Conservation (phyloP, 2,797 vertebrate species). For the Tokudaia tokunoshimensis region DNA sequence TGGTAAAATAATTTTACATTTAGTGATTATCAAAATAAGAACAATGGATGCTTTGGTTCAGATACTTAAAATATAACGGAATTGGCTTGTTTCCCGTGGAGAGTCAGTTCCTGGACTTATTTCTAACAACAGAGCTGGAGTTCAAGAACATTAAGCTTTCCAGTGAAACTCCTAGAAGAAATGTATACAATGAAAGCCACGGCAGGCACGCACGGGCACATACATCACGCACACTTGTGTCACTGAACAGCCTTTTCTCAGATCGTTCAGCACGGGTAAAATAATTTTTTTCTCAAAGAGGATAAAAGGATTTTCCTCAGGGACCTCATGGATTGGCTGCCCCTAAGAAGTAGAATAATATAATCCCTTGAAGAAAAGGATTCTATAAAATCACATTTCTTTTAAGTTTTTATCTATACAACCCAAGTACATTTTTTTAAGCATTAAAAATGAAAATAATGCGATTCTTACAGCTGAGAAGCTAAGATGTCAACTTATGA, state of each 20-base stretch:
- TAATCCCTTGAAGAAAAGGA: background rate
- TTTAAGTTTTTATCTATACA: constrained; percentile 4
- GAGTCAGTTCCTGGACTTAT: background rate
- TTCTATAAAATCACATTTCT: background rate
- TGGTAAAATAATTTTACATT: constrained; percentile 5
- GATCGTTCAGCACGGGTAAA: background rate
- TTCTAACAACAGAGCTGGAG: background rate
- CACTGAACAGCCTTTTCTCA: background rate
- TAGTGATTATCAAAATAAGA: background rate
- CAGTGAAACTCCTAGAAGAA: constrained; percentile 59
- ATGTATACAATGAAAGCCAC: constrained; percentile 1
- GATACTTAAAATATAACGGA: constrained; percentile 36
- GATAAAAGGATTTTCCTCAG: background rate
- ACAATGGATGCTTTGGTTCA: background rate
- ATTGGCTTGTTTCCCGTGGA: background rate
- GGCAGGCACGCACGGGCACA: background rate
- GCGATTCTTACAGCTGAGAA: background rate
- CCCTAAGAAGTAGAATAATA: constrained; percentile 26
- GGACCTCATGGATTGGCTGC: background rate
- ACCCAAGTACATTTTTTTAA: background rate
- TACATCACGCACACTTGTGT: background rate
- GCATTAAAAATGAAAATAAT: constrained; percentile 20
- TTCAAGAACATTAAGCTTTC: background rate
- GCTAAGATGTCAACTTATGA: background rate
- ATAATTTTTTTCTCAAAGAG: constrained; percentile 1